These are phyloP conservation scores for Boloria euphrosyne DNA, from an alignment of 2,888 invertebrate genomes.

Conservation along the genomic window DNA sequence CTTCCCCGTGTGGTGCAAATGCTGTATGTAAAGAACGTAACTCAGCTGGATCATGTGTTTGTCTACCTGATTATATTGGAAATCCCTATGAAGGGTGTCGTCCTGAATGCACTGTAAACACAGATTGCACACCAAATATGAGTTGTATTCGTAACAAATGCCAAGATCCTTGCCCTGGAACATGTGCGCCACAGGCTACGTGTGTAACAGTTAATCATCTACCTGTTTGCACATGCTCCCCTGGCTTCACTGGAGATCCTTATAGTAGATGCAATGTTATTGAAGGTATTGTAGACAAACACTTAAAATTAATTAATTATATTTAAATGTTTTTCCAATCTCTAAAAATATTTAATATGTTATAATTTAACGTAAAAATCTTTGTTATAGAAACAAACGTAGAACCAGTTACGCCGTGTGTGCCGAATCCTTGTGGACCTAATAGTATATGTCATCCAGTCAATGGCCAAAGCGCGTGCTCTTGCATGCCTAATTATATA, in stretches of 20 bases:
- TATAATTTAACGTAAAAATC: not conserved
- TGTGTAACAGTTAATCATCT: slow-evolving; percentile 88
- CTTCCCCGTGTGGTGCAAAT: slow-evolving; percentile 85
- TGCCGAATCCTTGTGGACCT: slow-evolving; percentile 88
- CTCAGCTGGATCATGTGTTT: slow-evolving; percentile 85
- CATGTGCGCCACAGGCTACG: slow-evolving; percentile 87
- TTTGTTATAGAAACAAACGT: slow-evolving; percentile 56
- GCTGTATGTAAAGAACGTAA: slow-evolving; percentile 84
- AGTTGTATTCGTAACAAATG: slow-evolving; percentile 89
- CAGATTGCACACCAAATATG: slow-evolving; percentile 86
- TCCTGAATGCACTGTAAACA: slow-evolving; percentile 88
- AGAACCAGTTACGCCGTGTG: slow-evolving; percentile 82
- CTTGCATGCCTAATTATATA: slow-evolving; percentile 86
- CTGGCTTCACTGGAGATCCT: slow-evolving; percentile 88
- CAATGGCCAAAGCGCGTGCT: slow-evolving; percentile 88
- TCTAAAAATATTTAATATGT: not conserved
- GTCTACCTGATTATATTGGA: slow-evolving; percentile 87
- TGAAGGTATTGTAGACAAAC: slow-evolving; percentile 51
- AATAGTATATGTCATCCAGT: slow-evolving; percentile 88
- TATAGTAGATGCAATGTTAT: slow-evolving; percentile 82
- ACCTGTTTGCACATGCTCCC: slow-evolving; percentile 85
- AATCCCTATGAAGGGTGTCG: slow-evolving; percentile 91
- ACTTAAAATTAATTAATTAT: too few relatives aligned
- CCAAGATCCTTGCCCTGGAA: slow-evolving; percentile 89
- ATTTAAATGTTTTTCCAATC: not conserved